phyloP scores from a whole-genome alignment of 1,140 invertebrate species.

The Brachionus rotundiformis region DNA sequence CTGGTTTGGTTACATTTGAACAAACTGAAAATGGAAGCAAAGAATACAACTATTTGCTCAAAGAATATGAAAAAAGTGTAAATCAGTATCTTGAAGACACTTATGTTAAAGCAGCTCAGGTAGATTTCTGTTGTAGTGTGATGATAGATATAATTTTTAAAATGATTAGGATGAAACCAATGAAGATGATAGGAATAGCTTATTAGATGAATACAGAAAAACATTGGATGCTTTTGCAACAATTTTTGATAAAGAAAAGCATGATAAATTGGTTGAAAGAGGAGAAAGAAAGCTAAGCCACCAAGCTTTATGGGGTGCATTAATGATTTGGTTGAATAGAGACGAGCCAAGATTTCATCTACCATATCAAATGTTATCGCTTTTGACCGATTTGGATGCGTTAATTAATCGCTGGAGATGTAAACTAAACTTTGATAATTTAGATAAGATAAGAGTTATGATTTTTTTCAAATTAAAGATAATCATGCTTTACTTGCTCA shows the following conservation, averaged over 20 bases:
- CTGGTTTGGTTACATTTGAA: constrained; percentile 77
- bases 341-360: constrained; percentile 91
- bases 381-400: constrained; percentile 96
- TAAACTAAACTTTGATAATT: constrained; percentile 72
- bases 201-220: constrained; percentile 75
- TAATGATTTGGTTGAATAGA: constrained; percentile 94
- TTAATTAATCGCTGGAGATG: constrained; percentile 99
- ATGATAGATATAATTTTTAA: neutral
- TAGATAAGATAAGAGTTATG: too few relatives aligned
- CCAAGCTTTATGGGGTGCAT: constrained; percentile 85
- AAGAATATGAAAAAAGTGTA: constrained; percentile 79
- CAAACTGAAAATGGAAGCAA: constrained; percentile 69
- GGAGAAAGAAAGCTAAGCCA: constrained; percentile 85
- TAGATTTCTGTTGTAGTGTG: neutral
- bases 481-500: constrained; percentile 99
- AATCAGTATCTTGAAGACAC: constrained; percentile 69
- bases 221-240: constrained; percentile 80
- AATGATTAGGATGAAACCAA: constrained; percentile 68
- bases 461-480: constrained; percentile 70
- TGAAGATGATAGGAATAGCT: constrained; percentile 67
- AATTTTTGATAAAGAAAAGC: constrained; percentile 79
- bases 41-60: constrained; percentile 73
- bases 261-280: constrained; percentile 69
- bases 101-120: constrained; percentile 46
- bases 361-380: constrained; percentile 86